Evolutionary conservation across 2,888 invertebrate species (phyloP).

Genomic region (Diloba caeruleocephala): DNA sequence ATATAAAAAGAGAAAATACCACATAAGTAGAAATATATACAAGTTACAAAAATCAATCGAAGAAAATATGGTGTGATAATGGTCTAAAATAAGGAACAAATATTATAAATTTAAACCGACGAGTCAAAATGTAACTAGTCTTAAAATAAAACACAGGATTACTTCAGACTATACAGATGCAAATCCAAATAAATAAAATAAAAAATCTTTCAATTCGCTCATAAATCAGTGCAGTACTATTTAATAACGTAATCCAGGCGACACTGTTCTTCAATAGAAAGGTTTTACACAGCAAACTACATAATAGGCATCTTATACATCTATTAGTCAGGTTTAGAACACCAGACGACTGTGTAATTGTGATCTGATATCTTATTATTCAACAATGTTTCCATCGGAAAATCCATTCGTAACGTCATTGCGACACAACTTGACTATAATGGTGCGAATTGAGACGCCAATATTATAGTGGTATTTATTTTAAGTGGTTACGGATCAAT

Average conservation of each 20-base stretch:
- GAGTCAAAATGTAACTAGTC: too few species aligned
- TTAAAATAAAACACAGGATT: too few species aligned
- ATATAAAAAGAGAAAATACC: too few species aligned
- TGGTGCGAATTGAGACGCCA: constrained; percentile 19
- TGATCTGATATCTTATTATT: constrained; percentile 44
- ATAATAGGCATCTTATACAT: constrained; percentile 16
- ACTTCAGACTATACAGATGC: too few species aligned
- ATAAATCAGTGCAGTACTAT: background rate
- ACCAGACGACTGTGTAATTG: constrained; percentile 33
- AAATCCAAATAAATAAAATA: too few species aligned
- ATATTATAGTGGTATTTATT: constrained; percentile 27
- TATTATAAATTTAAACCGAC: too few species aligned
- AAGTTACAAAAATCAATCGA: too few species aligned
- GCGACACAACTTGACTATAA: constrained; percentile 25
- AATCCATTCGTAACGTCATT: constrained; percentile 45
- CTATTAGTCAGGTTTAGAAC: constrained; percentile 25
- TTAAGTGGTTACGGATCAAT: constrained; percentile 25
- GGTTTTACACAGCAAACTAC: constrained; percentile 6
- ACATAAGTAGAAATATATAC: too few species aligned
- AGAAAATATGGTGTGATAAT: too few species aligned
- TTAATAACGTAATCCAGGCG: constrained; percentile 16
- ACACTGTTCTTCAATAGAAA: constrained; percentile 28
- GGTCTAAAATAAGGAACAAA: too few species aligned
- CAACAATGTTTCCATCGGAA: constrained; percentile 25
- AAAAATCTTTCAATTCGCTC: too few species aligned